Conservation (phyloP, 2,888 invertebrate genomes). For the Aporophyla lueneburgensis region DNA sequence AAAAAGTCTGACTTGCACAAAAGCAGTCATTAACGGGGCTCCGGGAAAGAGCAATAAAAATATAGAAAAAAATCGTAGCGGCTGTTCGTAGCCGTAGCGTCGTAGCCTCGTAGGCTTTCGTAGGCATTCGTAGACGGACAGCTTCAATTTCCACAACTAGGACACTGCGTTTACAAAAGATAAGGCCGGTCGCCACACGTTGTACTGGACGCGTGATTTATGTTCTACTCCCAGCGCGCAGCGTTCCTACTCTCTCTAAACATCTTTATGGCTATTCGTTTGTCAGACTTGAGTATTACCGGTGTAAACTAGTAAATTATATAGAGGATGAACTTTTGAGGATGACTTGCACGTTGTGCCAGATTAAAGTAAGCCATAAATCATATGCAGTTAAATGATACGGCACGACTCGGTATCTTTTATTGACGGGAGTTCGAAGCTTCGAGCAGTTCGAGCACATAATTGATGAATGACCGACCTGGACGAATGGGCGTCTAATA, state of each 20-base stretch:
- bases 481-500: conserved; percentile 18
- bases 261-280: conserved; percentile 55
- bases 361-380: conserved; percentile 61
- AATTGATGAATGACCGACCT: conserved; percentile 58
- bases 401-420: conserved; percentile 57
- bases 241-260: conserved; percentile 37
- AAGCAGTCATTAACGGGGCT: conserved; percentile 21
- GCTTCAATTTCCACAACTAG: conserved; percentile 22
- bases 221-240: conserved; percentile 36
- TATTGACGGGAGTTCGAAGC: conserved; percentile 61
- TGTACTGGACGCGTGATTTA: conserved; percentile 54
- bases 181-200: conserved; percentile 27
- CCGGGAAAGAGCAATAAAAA: conserved; percentile 4
- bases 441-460: conserved; percentile 54
- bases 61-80: conserved; percentile 29
- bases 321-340: conserved; percentile 42
- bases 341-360: conserved; percentile 27
- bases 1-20: conserved; percentile 40
- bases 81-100: conserved; percentile 37
- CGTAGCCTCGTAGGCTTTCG: conserved; percentile 27
- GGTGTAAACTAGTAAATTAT: conserved; percentile 57
- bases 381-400: conserved; percentile 60
- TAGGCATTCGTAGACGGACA: conserved; percentile 25
- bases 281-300: conserved; percentile 55
- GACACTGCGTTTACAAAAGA: conserved; percentile 42